A percentile compares a stretch with the other conserved stretches of the same genome.
phyloP scores from a whole-genome alignment of 2,113 vertebrate species.

The Larimichthys crocea region DNA sequence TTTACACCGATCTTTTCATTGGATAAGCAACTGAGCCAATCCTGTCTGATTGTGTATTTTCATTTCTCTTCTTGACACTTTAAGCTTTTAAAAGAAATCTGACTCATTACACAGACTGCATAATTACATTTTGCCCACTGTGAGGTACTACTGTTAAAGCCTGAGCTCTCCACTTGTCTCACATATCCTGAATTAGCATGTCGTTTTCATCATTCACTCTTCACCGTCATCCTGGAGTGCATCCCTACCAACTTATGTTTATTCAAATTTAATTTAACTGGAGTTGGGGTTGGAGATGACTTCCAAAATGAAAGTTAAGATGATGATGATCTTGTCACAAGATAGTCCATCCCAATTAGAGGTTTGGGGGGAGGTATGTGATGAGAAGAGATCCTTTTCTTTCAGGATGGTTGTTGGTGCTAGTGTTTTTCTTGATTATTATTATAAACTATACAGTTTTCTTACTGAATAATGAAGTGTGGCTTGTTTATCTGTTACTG shows the following conservation, averaged over 20 bases:
- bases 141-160: no score
- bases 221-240: no score
- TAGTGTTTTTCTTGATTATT: neutral
- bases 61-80: neutral
- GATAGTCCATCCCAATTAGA: neutral
- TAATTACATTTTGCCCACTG: neutral
- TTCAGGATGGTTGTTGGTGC: neutral
- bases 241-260: neutral
- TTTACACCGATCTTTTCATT: neutral
- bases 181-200: no score
- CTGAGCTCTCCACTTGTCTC: no score
- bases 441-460: neutral
- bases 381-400: neutral
- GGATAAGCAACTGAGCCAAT: neutral
- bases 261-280: neutral
- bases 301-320: neutral
- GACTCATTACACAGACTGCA: neutral
- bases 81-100: neutral
- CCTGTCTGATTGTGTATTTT: neutral
- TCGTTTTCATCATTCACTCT: no score
- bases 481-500: neutral
- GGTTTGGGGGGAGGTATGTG: neutral
- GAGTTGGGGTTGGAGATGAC: neutral
- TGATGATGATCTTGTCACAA: neutral
- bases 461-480: neutral